Percentiles rank a stretch among this genome's conserved stretches.
Conservation (phyloP, 2,888 invertebrate species). For the Ophion ellenae region DNA sequence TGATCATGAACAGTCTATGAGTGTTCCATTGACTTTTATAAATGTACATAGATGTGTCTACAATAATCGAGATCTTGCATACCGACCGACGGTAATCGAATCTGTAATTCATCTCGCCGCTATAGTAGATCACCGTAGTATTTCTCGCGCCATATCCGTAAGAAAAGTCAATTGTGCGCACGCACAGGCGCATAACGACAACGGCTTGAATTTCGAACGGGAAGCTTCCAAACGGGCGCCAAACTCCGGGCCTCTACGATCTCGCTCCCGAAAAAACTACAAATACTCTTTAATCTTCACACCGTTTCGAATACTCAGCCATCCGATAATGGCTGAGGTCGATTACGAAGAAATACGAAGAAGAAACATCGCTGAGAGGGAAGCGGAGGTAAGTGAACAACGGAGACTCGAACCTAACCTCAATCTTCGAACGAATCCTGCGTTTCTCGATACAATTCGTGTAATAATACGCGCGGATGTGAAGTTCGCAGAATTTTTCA, state of each 20-base stretch:
- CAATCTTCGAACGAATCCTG: not conserved
- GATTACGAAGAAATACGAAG: constrained; percentile 78
- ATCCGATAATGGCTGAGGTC: constrained; percentile 64
- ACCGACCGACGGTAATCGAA: too few species aligned
- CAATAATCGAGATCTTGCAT: too few species aligned
- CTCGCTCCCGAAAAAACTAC: not conserved
- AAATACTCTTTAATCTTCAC: not conserved
- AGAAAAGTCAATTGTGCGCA: not conserved
- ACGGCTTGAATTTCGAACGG: constrained; percentile 26
- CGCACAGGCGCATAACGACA: constrained; percentile 3
- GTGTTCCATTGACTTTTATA: not conserved
- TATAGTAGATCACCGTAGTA: too few species aligned
- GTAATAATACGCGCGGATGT: not conserved
- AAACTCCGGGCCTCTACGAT: not conserved
- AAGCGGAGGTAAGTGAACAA: constrained; percentile 76
- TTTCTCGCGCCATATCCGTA: not conserved
- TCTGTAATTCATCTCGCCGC: too few species aligned
- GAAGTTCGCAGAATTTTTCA: constrained; percentile 77
- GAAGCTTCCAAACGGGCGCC: not conserved
- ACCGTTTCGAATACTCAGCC: not conserved
- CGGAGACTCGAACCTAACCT: constrained; percentile 54
- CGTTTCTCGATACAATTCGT: constrained; percentile 12
- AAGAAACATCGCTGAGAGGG: constrained; percentile 78
- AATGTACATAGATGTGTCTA: too few species aligned
- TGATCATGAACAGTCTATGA: not conserved